These are phyloP conservation scores for Turnix velox DNA, from an alignment of 2,113 vertebrate species.

Conservation along the genomic window DNA sequence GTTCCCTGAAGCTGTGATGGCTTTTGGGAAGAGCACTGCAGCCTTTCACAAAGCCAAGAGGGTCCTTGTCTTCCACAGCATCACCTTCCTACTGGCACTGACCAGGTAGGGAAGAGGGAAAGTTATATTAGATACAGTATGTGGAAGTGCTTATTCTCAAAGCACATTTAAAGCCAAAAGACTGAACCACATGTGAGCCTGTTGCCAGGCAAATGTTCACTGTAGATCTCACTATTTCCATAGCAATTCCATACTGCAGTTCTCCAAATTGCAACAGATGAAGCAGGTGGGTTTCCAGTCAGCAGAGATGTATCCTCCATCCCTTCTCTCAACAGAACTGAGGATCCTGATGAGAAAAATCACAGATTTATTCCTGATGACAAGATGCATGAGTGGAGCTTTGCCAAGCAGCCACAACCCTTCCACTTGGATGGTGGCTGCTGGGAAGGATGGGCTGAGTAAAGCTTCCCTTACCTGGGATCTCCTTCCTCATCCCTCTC, in stretches of 20 bases:
- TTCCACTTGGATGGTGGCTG: accelerated
- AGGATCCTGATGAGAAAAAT: neutral
- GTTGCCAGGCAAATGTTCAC: neutral
- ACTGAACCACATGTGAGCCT: neutral
- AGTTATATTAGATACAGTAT: no score
- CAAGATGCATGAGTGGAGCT: accelerated
- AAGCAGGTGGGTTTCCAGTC: neutral
- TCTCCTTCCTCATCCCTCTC: neutral
- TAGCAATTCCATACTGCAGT: neutral
- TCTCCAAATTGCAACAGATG: neutral
- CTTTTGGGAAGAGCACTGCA: neutral
- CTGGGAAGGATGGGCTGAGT: neutral
- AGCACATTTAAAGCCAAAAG: neutral
- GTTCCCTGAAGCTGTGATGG: neutral
- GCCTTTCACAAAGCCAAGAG: neutral
- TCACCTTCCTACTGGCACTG: neutral
- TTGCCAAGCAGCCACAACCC: neutral
- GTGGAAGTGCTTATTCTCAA: neutral
- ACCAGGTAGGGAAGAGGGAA: neutral
- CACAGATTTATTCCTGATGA: neutral
- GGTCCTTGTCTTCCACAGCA: neutral
- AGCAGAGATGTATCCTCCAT: neutral
- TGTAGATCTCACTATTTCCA: neutral
- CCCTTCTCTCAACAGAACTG: neutral
- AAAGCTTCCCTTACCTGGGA: neutral